Evolutionary conservation across 37 sponge, comb jelly and placozoan species (phyloP), one percentile per base, ranked within the genome.

Genomic region (Sycon ciliatum): DNA sequence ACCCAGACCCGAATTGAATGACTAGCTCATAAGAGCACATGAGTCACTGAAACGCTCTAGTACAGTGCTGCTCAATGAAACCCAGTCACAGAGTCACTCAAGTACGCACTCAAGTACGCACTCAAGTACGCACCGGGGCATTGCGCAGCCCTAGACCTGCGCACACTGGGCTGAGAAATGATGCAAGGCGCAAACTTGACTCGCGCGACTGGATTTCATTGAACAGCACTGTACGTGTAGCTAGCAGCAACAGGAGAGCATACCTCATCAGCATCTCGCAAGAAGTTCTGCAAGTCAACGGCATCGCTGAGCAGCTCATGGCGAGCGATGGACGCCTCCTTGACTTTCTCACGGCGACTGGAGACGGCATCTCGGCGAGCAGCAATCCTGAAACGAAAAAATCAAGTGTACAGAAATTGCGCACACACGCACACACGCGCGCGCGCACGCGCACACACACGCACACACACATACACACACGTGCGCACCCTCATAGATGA

Each of bases 241-340:
- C n/a, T n/a, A n/a, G n/a, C n/a, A n/a, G n/a, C n/a, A 60, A 60
- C 11, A 11, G 16, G 16, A 60, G 7, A 22, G 32, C 32, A 11
- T 39, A 89, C 88, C 83, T 92, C 93, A 73, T 87, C 88, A 33
- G 83, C 85, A 58, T 87, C 83, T 66, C 88, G 72, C 30, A 74
- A 56, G 75, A 92, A 92, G 76, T 87, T 56, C 28, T 85, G 89
- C 86, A 84, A 92, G 11, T 82, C 74, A 18, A 87, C 39, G 4
- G 85, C 84, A 46, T 68, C 89, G 34, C 73, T 65, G 38, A 87
- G 80, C 64, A 71, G 70, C 36, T 33, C 69, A 27, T 75, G 72
- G 68, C 91, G 76, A 7, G 78, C 88, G 3, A 65, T 33, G 2
- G 83, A 77, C 52, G 85, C 33, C 7, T 76, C 68, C 67, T 87